Evolutionary conservation across 2,797 vertebrate species (phyloP).

Genomic region (Mus spretus): DNA sequence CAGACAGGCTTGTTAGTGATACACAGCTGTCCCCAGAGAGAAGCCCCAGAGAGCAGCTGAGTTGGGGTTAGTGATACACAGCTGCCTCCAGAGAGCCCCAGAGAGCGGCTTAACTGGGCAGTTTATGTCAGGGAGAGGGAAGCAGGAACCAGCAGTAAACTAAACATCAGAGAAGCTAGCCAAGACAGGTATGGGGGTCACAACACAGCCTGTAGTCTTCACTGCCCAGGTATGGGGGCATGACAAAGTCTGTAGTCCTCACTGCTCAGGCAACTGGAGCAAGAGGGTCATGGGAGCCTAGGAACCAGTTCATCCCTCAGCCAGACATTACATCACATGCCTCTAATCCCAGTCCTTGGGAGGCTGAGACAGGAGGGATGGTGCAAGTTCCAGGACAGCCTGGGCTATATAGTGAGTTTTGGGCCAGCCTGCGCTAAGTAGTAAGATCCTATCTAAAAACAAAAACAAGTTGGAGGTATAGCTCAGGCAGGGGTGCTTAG

Average conservation of each 20-base stretch:
- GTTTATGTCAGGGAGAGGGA: not conserved
- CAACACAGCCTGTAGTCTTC: not conserved
- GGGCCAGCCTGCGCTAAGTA: not conserved
- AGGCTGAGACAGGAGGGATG: not conserved
- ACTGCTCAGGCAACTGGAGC: not conserved
- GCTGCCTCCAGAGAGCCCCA: too few relatives aligned
- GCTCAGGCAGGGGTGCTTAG: not conserved
- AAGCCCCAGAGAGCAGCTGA: not conserved
- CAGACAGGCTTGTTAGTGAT: accelerated
- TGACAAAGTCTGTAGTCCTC: accelerated
- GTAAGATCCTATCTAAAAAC: not conserved
- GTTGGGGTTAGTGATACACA: too few relatives aligned
- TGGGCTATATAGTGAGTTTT: not conserved
- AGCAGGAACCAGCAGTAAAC: not conserved
- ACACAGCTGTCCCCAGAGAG: too few relatives aligned
- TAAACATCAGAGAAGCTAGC: not conserved
- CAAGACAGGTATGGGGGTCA: not conserved
- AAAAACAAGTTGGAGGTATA: not conserved
- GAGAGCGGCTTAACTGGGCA: not conserved
- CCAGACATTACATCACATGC: not conserved
- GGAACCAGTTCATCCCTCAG: not conserved
- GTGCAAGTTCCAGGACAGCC: not conserved
- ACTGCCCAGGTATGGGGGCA: not conserved
- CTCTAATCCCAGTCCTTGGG: not conserved
- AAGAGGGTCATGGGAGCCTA: not conserved